Evolutionary conservation across 2,888 invertebrate genomes (phyloP).

Genomic region (Charanyca ferruginea): DNA sequence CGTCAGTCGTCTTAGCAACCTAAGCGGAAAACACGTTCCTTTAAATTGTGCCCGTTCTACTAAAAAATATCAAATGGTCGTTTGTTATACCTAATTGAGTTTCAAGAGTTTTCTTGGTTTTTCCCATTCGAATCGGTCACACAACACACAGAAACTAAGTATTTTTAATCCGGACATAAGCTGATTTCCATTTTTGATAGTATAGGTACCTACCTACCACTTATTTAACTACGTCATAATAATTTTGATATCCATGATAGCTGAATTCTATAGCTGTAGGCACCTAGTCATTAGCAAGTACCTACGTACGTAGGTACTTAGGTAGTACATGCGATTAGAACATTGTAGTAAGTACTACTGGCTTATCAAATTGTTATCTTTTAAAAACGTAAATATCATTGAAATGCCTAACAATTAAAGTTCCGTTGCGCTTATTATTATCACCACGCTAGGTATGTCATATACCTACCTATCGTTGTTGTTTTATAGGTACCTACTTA

Average conservation of each 20-base stretch:
- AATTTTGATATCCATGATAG: conserved; percentile 8
- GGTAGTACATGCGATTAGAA: background rate
- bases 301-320: background rate
- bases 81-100: background rate
- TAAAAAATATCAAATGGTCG: background rate
- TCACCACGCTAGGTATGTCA: background rate
- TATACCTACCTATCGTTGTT: no score
- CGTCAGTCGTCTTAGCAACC: no score
- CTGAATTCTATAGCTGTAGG: background rate
- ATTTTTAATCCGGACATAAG: conserved; percentile 14
- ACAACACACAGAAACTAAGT: conserved; percentile 3
- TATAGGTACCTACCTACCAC: background rate
- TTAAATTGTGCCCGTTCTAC: background rate
- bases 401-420: background rate
- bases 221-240: conserved; percentile 1
- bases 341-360: conserved; percentile 2
- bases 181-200: conserved; percentile 23
- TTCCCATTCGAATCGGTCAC: background rate
- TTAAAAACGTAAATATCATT: background rate
- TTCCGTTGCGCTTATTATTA: background rate
- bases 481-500: no score
- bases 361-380: background rate
- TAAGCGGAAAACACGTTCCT: background rate
- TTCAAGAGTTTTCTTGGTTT: conserved; percentile 1
- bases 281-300: background rate